Percentiles rank a stretch among this genome's conserved stretches.
Evolutionary conservation across 2,888 invertebrate genomes (phyloP).

Genomic region (Nebria salina): DNA sequence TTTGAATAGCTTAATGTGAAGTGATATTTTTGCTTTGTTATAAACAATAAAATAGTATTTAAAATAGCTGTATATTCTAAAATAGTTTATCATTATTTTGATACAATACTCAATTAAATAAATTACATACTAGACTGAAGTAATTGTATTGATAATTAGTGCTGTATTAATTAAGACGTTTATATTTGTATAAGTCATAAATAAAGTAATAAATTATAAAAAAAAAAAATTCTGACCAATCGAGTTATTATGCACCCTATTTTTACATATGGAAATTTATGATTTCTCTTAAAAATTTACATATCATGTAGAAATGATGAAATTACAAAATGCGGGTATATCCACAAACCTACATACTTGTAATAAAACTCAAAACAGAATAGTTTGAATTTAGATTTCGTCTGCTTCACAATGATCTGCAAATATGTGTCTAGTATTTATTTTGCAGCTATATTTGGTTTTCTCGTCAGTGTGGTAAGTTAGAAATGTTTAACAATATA

Average conservation of each 20-base stretch:
- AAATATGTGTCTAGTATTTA: not conserved
- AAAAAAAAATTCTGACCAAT: not conserved
- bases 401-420: not conserved
- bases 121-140: not conserved
- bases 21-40: not conserved
- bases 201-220: not conserved
- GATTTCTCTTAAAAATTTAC: not conserved
- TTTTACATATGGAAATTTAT: not conserved
- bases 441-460: not conserved
- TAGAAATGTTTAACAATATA: not conserved
- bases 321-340: slow-evolving; percentile 13
- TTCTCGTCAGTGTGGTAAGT: not conserved
- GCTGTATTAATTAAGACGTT: not conserved
- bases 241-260: not conserved
- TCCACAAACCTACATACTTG: not conserved
- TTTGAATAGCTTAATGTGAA: not conserved
- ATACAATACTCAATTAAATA: not conserved
- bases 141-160: not conserved
- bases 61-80: not conserved
- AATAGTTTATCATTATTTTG: not conserved
- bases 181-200: not conserved
- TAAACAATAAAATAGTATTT: not conserved
- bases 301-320: not conserved
- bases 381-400: not conserved
- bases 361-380: not conserved